Evolutionary conservation across 2,113 vertebrate species (phyloP).

Genomic region (Nesogale talazaci): DNA sequence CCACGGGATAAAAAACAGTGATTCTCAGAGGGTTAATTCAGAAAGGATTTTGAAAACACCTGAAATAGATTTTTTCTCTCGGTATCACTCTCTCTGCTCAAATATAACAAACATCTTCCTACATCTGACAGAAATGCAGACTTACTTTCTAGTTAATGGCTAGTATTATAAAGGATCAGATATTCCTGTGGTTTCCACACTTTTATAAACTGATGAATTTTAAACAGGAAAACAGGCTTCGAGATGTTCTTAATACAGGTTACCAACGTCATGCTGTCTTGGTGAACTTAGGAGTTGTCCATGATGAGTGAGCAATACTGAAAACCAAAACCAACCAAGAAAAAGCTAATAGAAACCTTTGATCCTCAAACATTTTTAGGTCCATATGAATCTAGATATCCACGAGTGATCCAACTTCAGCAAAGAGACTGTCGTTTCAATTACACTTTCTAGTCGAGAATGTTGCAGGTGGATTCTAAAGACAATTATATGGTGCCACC

Average conservation of each 20-base stretch:
- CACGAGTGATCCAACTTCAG: slow-evolving; percentile 20
- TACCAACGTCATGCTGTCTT: not conserved
- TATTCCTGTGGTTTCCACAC: not conserved
- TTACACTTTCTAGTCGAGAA: slow-evolving; percentile 12
- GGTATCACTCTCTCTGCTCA: not conserved
- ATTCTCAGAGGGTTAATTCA: slow-evolving; percentile 20
- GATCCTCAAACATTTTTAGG: slow-evolving; percentile 26
- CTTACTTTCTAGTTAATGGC: not conserved
- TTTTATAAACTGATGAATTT: slow-evolving; percentile 39
- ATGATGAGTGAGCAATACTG: not conserved
- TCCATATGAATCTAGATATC: slow-evolving; percentile 43
- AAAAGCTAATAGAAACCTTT: not conserved
- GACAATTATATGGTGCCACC: slow-evolving; percentile 83
- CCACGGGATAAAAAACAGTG: not conserved
- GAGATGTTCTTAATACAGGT: not conserved
- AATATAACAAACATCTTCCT: not conserved
- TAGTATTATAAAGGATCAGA: not conserved
- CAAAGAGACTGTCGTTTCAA: slow-evolving; percentile 18
- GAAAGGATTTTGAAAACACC: slow-evolving; percentile 15
- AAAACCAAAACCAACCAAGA: not conserved
- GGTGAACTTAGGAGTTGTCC: not conserved
- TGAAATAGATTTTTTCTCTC: not conserved
- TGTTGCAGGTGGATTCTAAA: slow-evolving; percentile 13
- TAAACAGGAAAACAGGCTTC: not conserved
- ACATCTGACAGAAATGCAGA: not conserved